Conservation (phyloP, 2,113 vertebrate genomes). For the Paratilapia polleni region DNA sequence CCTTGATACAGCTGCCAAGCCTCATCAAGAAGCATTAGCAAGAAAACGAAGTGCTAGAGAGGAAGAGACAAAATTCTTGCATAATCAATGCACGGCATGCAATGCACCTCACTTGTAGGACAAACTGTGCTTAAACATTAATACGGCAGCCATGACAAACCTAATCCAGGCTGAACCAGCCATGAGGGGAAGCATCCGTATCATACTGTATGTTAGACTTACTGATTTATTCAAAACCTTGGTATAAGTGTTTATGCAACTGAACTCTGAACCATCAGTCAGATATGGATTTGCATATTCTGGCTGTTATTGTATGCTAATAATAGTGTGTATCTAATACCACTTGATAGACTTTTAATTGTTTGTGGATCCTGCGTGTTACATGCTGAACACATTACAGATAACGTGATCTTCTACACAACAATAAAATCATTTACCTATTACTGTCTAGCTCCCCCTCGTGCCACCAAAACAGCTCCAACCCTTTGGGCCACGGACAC, state of each 20-base stretch:
- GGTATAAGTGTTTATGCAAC: background rate
- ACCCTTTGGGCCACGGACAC: background rate
- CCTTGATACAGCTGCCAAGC: slow-evolving; percentile 48
- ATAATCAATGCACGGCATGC: slow-evolving; percentile 22
- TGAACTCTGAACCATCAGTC: background rate
- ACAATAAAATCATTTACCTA: no score
- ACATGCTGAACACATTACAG: rapidly evolving
- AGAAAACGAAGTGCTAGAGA: background rate
- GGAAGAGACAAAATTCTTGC: background rate
- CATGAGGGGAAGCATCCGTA: background rate
- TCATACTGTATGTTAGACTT: background rate
- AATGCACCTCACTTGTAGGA: background rate
- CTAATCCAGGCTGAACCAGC: background rate
- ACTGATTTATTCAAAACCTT: background rate
- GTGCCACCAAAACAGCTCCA: background rate
- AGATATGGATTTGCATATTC: background rate
- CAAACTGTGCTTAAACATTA: background rate
- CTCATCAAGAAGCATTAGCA: slow-evolving; percentile 49
- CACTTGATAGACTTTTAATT: background rate
- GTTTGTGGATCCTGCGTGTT: background rate
- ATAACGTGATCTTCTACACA: background rate
- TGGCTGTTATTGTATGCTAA: background rate
- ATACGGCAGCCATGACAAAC: background rate
- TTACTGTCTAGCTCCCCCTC: background rate
- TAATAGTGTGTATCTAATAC: background rate